Evolutionary conservation across 2,113 vertebrate genomes (phyloP).

Genomic region (Eclectus roratus): DNA sequence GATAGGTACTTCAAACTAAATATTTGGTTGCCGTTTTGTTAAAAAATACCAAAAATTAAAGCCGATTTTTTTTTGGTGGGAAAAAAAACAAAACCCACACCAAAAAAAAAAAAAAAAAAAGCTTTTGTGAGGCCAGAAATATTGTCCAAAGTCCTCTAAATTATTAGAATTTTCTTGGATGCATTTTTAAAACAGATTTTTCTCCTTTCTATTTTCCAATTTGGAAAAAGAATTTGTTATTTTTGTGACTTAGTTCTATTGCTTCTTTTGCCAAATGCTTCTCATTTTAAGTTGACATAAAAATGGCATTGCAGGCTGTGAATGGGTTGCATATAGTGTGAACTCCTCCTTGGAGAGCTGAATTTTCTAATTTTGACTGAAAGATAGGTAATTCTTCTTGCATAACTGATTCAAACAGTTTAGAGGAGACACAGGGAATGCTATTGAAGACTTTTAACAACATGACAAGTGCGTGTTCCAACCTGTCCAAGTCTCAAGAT

Average conservation of each 20-base stretch:
- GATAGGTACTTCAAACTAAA: constrained; percentile 8
- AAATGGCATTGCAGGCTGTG: not conserved
- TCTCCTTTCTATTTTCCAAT: not conserved
- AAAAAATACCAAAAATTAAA: too few relatives aligned
- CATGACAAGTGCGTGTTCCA: not conserved
- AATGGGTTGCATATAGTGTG: not conserved
- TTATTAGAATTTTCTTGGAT: not conserved
- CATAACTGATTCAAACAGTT: not conserved
- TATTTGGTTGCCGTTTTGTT: too few relatives aligned
- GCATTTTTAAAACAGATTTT: not conserved
- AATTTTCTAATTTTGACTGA: not conserved
- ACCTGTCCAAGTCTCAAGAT: not conserved
- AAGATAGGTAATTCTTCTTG: not conserved
- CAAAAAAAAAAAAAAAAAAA: not conserved
- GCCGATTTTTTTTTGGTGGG: too few relatives aligned
- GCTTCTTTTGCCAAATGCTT: not conserved
- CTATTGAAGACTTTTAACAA: not conserved
- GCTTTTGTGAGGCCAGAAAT: not conserved
- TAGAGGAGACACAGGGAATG: not conserved
- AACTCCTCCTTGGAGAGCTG: not conserved
- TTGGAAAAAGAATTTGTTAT: not conserved
- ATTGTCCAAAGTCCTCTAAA: not conserved
- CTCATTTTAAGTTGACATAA: not conserved
- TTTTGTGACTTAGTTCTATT: not conserved
- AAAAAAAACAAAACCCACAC: too few relatives aligned